These are phyloP conservation scores for Speoplatyrhinus poulsoni DNA, from an alignment of 2,113 vertebrate species.

Conservation along the genomic window DNA sequence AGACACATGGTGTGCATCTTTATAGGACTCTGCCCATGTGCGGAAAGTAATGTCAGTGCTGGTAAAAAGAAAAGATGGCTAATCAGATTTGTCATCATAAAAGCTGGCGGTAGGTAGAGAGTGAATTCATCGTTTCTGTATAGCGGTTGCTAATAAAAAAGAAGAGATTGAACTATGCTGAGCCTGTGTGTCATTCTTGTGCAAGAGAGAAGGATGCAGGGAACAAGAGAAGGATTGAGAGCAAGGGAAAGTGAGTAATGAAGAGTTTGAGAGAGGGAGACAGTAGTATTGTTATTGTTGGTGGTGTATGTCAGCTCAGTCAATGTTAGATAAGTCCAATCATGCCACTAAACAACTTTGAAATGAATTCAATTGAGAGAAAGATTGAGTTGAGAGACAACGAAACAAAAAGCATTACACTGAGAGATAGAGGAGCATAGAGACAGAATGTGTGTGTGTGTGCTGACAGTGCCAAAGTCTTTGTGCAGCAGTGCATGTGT, in stretches of 20 bases:
- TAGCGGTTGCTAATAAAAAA: slow-evolving; percentile 70
- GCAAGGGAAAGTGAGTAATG: slow-evolving; percentile 22
- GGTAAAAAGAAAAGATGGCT: slow-evolving; percentile 57
- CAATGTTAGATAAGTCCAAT: slow-evolving; percentile 24
- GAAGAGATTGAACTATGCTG: slow-evolving; percentile 61
- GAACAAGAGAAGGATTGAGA: slow-evolving; percentile 31
- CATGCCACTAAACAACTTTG: slow-evolving; percentile 15
- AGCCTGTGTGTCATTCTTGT: slow-evolving; percentile 54
- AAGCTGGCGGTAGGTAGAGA: slow-evolving; percentile 56
- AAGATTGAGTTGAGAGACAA: slow-evolving; percentile 11
- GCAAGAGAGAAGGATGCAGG: slow-evolving; percentile 26
- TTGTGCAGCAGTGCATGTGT: neutral
- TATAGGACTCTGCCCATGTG: slow-evolving; percentile 31
- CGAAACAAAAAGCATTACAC: slow-evolving; percentile 11
- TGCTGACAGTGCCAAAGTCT: neutral
- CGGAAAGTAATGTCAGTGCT: slow-evolving; percentile 47
- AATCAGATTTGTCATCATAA: slow-evolving; percentile 71
- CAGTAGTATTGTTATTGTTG: slow-evolving; percentile 37
- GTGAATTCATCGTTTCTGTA: slow-evolving; percentile 63
- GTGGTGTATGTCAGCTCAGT: neutral
- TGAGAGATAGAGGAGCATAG: neutral
- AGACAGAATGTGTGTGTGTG: neutral
- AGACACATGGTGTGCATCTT: slow-evolving; percentile 21
- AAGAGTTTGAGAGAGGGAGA: slow-evolving; percentile 32
- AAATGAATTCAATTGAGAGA: neutral